phyloP scores from a whole-genome alignment of 53 echinoderm and acorn worm species.

The Luidia sarsii region DNA sequence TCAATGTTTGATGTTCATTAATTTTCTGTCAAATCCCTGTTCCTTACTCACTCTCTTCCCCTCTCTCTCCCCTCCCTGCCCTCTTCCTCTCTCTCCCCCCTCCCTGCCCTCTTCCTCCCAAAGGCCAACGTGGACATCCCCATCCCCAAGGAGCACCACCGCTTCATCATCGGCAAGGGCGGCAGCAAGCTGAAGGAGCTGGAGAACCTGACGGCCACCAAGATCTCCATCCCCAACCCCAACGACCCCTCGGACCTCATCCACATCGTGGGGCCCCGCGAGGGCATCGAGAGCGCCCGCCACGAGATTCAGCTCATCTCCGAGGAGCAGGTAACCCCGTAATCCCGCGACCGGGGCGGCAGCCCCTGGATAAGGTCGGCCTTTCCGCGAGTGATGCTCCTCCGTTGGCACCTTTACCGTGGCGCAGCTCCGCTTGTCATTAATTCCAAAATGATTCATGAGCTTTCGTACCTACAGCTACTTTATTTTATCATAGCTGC shows the following conservation, averaged over 20 bases:
- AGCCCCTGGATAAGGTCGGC: not conserved
- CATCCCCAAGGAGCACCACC: slow-evolving; percentile 98
- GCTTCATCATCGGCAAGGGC: slow-evolving; percentile 89
- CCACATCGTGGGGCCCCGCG: slow-evolving; percentile 87
- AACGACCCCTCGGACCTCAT: slow-evolving; percentile 86
- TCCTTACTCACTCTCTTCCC: too few species aligned
- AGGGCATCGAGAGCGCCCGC: slow-evolving; percentile 90
- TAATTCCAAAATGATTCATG: too few species aligned
- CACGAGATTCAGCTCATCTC: slow-evolving; percentile 99
- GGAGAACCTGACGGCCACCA: slow-evolving; percentile 88
- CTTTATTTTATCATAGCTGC: too few species aligned
- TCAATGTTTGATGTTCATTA: too few species aligned
- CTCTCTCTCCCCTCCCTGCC: too few species aligned
- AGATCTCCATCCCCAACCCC: slow-evolving; percentile 92
- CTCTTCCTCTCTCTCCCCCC: too few species aligned
- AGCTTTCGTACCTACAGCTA: too few species aligned
- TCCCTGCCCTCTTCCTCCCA: not conserved
- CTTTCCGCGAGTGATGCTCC: too few species aligned
- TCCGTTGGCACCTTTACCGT: too few species aligned
- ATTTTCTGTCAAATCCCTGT: too few species aligned
- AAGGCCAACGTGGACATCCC: slow-evolving; percentile 87
- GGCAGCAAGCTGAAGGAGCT: slow-evolving; percentile 89
- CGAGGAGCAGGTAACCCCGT: slow-evolving; percentile 97
- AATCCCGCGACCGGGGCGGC: not conserved
- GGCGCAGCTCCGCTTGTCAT: too few species aligned